Conservation (phyloP, 1,140 invertebrate genomes). For the Coelopa frigida region DNA sequence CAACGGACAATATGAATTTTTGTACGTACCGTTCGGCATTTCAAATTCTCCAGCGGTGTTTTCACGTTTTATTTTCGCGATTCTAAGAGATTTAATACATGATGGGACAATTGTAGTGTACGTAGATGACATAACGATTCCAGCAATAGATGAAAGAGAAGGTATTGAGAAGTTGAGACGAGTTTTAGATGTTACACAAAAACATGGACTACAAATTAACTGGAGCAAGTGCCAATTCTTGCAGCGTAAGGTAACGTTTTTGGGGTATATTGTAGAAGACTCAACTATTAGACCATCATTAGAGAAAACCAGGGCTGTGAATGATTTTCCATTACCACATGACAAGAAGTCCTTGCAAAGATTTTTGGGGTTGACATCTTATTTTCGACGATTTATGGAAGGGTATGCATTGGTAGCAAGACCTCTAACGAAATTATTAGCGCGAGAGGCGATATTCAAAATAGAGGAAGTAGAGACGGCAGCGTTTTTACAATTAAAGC, state of each 20-base stretch:
- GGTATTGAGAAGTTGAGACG: too few species aligned
- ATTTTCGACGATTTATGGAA: slow-evolving; percentile 18
- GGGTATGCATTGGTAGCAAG: slow-evolving; percentile 13
- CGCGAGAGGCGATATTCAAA: slow-evolving; percentile 1
- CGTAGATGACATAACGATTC: too few species aligned
- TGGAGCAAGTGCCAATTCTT: too few species aligned
- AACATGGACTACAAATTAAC: too few species aligned
- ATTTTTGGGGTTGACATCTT: slow-evolving; percentile 11
- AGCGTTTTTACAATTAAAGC: slow-evolving; percentile 16
- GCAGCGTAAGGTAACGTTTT: slow-evolving; percentile 19
- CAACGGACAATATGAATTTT: too few species aligned
- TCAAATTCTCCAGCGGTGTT: too few species aligned
- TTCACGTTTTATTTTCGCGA: too few species aligned
- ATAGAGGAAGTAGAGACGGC: slow-evolving; percentile 7
- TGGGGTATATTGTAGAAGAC: slow-evolving; percentile 21
- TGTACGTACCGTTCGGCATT: too few species aligned
- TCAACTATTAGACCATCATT: slow-evolving; percentile 17
- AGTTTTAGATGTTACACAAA: too few species aligned
- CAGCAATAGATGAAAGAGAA: too few species aligned
- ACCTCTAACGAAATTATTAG: slow-evolving; percentile 4
- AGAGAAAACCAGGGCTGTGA: slow-evolving; percentile 13
- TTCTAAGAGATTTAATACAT: too few species aligned
- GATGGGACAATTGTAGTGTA: too few species aligned
- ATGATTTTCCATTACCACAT: neutral
- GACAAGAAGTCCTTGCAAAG: neutral